These are phyloP conservation scores for Indri indri DNA, from an alignment of 2,113 vertebrate species.

Conservation along the genomic window DNA sequence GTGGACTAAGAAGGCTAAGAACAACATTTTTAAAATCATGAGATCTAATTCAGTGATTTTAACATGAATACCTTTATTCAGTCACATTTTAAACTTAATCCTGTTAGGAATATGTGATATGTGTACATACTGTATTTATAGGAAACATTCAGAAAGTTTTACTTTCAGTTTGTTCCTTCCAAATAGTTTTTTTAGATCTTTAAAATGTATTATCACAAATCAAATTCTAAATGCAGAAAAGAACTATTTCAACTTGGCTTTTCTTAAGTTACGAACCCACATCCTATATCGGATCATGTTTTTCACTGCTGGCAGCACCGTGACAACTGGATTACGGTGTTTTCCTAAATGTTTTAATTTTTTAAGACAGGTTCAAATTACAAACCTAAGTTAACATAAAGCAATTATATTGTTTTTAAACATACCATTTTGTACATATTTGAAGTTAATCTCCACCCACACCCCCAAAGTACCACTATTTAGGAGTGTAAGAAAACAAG, in stretches of 20 bases:
- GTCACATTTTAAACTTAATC: background rate
- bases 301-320: background rate
- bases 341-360: background rate
- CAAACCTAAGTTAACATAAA: conserved; percentile 2
- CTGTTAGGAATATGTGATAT: background rate
- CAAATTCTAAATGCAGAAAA: background rate
- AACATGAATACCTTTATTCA: conserved; percentile 10
- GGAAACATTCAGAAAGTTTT: background rate
- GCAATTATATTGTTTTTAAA: background rate
- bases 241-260: background rate
- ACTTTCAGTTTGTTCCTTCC: background rate
- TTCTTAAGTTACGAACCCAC: background rate
- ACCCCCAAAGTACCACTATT: background rate
- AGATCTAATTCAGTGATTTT: background rate
- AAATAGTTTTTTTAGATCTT: background rate
- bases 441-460: background rate
- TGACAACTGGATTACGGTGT: background rate
- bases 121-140: background rate
- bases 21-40: background rate
- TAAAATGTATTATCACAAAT: background rate
- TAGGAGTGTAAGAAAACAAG: background rate
- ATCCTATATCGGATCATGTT: background rate
- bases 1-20: background rate
- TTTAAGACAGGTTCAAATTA: background rate
- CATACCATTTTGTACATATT: background rate